Evolutionary conservation across 2,888 invertebrate genomes (phyloP).

Genomic region (Leucania comma): DNA sequence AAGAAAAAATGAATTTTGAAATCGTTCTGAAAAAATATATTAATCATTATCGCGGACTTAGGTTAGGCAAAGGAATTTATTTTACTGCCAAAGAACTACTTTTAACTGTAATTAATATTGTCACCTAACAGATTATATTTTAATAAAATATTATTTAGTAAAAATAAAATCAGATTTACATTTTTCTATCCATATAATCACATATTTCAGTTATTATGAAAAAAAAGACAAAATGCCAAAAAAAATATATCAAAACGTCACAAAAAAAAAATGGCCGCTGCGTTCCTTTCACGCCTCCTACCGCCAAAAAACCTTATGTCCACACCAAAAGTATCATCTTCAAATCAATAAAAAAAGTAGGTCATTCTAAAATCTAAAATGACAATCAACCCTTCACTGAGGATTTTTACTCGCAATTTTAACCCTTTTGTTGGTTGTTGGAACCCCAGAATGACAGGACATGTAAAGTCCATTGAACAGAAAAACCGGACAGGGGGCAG

Average conservation of each 20-base stretch:
- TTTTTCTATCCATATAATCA: neutral
- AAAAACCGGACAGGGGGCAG: slow-evolving; percentile 73
- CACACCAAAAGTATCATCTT: slow-evolving; percentile 23
- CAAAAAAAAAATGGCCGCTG: slow-evolving; percentile 16
- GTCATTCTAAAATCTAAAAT: slow-evolving; percentile 63
- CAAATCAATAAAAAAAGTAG: slow-evolving; percentile 61
- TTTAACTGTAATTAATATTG: slow-evolving; percentile 5
- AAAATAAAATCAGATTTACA: slow-evolving; percentile 1
- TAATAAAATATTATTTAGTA: neutral
- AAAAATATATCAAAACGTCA: neutral
- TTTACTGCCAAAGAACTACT: slow-evolving; percentile 29
- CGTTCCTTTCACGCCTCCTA: neutral
- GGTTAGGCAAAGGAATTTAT: slow-evolving; percentile 26
- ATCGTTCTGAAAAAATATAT: slow-evolving; percentile 20
- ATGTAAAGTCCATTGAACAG: slow-evolving; percentile 82
- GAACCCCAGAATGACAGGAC: slow-evolving; percentile 78
- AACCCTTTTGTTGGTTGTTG: slow-evolving; percentile 72
- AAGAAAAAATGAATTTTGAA: slow-evolving; percentile 14
- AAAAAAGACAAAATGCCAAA: neutral
- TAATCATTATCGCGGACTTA: slow-evolving; percentile 24
- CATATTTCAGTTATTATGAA: neutral
- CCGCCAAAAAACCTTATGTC: neutral
- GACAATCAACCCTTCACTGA: slow-evolving; percentile 70
- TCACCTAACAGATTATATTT: neutral
- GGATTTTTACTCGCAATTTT: slow-evolving; percentile 72